These are phyloP conservation scores for Drosophila nebulosa DNA, from an alignment of 1,140 invertebrate genomes.

Conservation along the genomic window DNA sequence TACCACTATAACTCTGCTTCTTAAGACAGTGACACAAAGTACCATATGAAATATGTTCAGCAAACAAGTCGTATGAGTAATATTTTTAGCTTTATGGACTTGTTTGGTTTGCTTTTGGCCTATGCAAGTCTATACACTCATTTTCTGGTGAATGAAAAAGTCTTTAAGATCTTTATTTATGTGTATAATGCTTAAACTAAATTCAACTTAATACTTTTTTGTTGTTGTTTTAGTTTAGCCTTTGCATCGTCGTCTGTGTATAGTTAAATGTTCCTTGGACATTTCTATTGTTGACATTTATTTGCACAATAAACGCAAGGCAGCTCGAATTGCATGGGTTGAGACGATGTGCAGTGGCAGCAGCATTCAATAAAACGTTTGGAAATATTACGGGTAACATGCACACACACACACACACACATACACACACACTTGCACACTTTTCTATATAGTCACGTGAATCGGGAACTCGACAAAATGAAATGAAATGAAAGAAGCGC, in stretches of 20 bases:
- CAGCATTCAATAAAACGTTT: conserved; percentile 76
- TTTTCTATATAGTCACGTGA: neutral
- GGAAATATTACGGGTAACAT: conserved; percentile 52
- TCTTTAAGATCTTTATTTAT: neutral
- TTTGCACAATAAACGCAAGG: conserved; percentile 55
- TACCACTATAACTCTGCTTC: too few species aligned
- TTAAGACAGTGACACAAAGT: too few species aligned
- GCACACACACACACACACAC: neutral
- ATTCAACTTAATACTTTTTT: neutral
- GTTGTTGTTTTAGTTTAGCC: neutral
- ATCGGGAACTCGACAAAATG: conserved; percentile 38
- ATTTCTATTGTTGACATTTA: conserved; percentile 56
- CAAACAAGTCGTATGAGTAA: neutral
- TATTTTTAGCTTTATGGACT: neutral
- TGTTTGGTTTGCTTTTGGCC: neutral
- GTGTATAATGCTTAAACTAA: neutral
- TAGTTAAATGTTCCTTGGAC: conserved; percentile 20
- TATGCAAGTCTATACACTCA: neutral
- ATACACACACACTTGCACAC: neutral
- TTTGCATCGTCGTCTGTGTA: conserved; percentile 14
- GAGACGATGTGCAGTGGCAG: conserved; percentile 27
- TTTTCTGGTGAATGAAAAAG: neutral
- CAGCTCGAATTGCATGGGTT: conserved; percentile 27
- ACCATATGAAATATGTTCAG: too few species aligned
- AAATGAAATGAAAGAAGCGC: conserved; percentile 69